Percentiles rank a stretch among this genome's conserved stretches.
These are phyloP conservation scores for Eumacrocentrus americanus DNA, from an alignment of 2,888 invertebrate genomes.

Conservation along the genomic window DNA sequence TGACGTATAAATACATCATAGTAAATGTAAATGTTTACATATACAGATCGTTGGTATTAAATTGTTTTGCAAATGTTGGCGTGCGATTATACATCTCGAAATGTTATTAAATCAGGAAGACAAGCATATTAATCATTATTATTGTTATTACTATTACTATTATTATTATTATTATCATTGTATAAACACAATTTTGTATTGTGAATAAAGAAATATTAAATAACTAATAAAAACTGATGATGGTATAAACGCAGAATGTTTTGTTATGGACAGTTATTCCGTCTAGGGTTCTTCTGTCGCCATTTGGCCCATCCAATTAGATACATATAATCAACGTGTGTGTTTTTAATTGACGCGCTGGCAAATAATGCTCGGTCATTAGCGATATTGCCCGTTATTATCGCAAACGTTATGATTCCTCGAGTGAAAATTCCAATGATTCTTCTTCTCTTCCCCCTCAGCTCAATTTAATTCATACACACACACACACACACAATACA, in stretches of 20 bases:
- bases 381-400: slow-evolving; percentile 39
- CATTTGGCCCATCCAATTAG: slow-evolving; percentile 10
- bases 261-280: too few relatives aligned
- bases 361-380: slow-evolving; percentile 32
- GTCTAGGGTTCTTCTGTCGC: slow-evolving; percentile 4
- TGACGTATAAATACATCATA: not conserved
- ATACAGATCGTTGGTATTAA: slow-evolving; percentile 21
- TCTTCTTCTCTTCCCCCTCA: slow-evolving; percentile 8
- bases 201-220: not conserved
- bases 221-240: too few relatives aligned
- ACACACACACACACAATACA: too few relatives aligned
- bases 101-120: slow-evolving; percentile 29
- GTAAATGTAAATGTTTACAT: slow-evolving; percentile 11
- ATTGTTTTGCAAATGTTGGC: slow-evolving; percentile 30
- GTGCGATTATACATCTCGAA: slow-evolving; percentile 13
- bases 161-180: slow-evolving; percentile 28
- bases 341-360: slow-evolving; percentile 29
- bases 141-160: too few relatives aligned
- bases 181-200: not conserved
- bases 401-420: slow-evolving; percentile 27
- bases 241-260: too few relatives aligned
- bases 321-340: slow-evolving; percentile 3
- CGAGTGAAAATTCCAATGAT: slow-evolving; percentile 11
- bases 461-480: not conserved
- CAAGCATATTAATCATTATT: too few relatives aligned